These are phyloP conservation scores for Sander lucioperca DNA, from an alignment of 2,113 vertebrate genomes.

Conservation along the genomic window DNA sequence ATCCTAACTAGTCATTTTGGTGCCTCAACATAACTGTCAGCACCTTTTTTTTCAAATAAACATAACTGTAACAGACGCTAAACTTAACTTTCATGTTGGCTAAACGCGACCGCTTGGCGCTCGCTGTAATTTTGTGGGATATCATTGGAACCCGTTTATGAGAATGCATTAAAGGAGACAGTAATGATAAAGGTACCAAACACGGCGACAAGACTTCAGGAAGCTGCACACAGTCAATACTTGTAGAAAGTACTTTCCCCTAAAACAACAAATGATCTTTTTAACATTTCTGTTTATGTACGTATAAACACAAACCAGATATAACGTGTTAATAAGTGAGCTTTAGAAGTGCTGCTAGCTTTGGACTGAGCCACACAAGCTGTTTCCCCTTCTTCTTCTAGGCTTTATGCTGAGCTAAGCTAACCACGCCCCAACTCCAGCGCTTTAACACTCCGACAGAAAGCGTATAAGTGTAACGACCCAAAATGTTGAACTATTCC, in stretches of 20 bases:
- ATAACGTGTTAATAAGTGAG: not conserved
- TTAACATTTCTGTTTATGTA: not conserved
- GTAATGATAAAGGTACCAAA: not conserved
- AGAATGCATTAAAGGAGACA: not conserved
- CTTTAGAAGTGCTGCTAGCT: not conserved
- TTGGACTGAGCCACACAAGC: not conserved
- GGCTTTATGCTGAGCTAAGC: not conserved
- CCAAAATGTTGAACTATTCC: constrained; percentile 10
- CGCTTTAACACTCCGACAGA: not conserved
- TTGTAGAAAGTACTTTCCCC: no score
- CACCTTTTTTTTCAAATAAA: no score
- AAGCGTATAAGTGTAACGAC: not conserved
- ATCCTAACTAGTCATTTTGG: no score
- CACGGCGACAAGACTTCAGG: not conserved
- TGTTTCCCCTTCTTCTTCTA: not conserved
- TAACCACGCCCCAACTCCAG: not conserved
- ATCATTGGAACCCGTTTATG: no score
- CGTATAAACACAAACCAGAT: no score
- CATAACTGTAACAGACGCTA: no score
- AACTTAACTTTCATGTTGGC: no score
- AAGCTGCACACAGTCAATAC: not conserved
- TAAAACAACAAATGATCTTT: not conserved
- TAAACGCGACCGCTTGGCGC: no score
- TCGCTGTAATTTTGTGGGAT: no score
- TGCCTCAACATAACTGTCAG: no score